Evolutionary conservation across 2,113 vertebrate genomes (phyloP), one percentile per base, ranked within the genome.

Genomic region (Gallinago paraguaiae): DNA sequence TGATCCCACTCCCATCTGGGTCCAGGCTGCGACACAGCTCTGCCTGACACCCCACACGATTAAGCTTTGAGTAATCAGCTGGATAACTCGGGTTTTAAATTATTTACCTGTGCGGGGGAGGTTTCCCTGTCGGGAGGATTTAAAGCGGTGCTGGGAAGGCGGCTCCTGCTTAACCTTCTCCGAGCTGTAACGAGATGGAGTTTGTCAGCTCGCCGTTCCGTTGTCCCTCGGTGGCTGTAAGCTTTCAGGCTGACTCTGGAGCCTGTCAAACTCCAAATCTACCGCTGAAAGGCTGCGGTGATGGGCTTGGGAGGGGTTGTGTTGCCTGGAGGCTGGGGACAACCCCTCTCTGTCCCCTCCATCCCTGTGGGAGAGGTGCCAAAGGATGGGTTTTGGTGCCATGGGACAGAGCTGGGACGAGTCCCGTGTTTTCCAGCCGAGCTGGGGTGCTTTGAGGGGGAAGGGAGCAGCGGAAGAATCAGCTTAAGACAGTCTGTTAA

Each of bases 271-370:
- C 72, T 53, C 79, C 70, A 39, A 39, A 53, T 59, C 79, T 23
- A 1, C 12, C 0, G 0, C 41, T 31, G 19, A 39, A n/a, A 61
- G 35, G 45, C 61, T 8, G 43, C 4, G 24, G 24, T 0, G 35
- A 31, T 8, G 90, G 80, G 28, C 37, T 76, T 0, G 0, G 68
- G 50, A 13, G 8, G 78, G 37, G 28, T 15, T 17, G 10, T 23
- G 28, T 3, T 46, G 11, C 33, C 54, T n/a, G 50, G 11, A 11
- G 54, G 11, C 17, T 35, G 59, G 64, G n/a, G 14, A 51, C 39
- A 68, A n/a, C 10, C 25, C 18, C 12, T 30, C 25, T 53, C 0
- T 3, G 35, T 77, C 18, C 30, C 17, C 60, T 57, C 46, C 6
- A 4, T 39, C 27, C 59, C 64, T 6, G 2, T 3, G 41, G 11